Evolutionary conservation across 2,888 invertebrate species (phyloP).

Genomic region (Mesorhabditis spiculigera): DNA sequence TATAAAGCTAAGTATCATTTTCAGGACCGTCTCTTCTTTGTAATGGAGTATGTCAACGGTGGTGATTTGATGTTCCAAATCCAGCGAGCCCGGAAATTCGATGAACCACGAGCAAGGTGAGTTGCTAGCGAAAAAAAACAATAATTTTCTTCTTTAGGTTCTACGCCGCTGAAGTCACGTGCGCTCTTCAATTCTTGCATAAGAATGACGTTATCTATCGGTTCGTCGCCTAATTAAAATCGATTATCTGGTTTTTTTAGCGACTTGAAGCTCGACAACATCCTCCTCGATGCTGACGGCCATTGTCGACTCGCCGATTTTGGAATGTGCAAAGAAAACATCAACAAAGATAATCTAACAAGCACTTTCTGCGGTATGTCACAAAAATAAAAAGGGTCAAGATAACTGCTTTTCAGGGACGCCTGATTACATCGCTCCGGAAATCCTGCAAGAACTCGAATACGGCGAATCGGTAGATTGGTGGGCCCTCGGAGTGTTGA

Average conservation of each 20-base stretch:
- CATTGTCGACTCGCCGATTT: constrained; percentile 63
- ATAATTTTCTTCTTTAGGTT: constrained; percentile 64
- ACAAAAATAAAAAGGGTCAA: background rate
- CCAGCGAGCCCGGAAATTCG: constrained; percentile 93
- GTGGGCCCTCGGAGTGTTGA: constrained; percentile 87
- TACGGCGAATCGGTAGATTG: constrained; percentile 67
- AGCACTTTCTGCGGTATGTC: constrained; percentile 95
- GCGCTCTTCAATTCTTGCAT: constrained; percentile 94
- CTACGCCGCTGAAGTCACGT: constrained; percentile 96
- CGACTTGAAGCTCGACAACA: constrained; percentile 96
- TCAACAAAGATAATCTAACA: constrained; percentile 81
- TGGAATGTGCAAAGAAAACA: constrained; percentile 98
- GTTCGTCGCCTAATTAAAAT: constrained; percentile 56
- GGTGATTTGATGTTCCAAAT: constrained; percentile 82
- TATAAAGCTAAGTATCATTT: background rate
- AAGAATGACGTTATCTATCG: constrained; percentile 90
- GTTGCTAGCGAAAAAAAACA: constrained; percentile 57
- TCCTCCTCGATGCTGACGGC: constrained; percentile 78
- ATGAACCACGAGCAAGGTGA: constrained; percentile 76
- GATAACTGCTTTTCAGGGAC: constrained; percentile 23
- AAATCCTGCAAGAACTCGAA: constrained; percentile 85
- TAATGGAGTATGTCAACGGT: constrained; percentile 99
- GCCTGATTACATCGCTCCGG: constrained; percentile 90
- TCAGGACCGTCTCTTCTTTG: constrained; percentile 88
- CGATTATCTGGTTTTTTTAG: background rate